Evolutionary conservation across 2,113 vertebrate genomes (phyloP).

Genomic region (Sorex fumeus): DNA sequence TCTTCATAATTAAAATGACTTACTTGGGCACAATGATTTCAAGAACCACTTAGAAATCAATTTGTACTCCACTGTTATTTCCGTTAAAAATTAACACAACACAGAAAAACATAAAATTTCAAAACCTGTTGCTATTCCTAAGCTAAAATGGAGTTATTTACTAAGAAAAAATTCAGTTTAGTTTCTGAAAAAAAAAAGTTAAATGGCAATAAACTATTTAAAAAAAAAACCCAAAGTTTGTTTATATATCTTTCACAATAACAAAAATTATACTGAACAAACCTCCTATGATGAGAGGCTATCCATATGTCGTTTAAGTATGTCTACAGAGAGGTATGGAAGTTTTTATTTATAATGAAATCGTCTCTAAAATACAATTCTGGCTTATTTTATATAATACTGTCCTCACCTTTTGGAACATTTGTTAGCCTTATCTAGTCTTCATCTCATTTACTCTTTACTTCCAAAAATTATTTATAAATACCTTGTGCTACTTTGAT

Average conservation of each 20-base stretch:
- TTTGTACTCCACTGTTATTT: too few relatives aligned
- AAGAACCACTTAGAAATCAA: conserved; percentile 49
- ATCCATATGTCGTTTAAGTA: not conserved
- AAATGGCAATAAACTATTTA: too few relatives aligned
- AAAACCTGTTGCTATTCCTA: too few relatives aligned
- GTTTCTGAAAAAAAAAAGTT: too few relatives aligned
- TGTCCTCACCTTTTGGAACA: not conserved
- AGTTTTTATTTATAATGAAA: too few relatives aligned
- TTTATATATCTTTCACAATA: not conserved
- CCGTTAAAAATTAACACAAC: too few relatives aligned
- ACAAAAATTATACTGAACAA: not conserved
- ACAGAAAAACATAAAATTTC: too few relatives aligned
- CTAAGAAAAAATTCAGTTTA: too few relatives aligned
- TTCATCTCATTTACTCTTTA: not conserved
- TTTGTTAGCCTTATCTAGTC: conserved; percentile 11
- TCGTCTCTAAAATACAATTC: not conserved
- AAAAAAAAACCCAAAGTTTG: too few relatives aligned
- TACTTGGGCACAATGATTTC: conserved; percentile 16
- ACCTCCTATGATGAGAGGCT: not conserved
- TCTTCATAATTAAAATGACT: conserved; percentile 37
- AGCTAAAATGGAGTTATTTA: too few relatives aligned
- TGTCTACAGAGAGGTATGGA: not conserved
- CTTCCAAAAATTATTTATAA: not conserved
- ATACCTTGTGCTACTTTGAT: conserved; percentile 7
- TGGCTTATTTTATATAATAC: conserved; percentile 26